phyloP scores from a whole-genome alignment of 2,113 vertebrate genomes.

The Campylorhamphus procurvoides region DNA sequence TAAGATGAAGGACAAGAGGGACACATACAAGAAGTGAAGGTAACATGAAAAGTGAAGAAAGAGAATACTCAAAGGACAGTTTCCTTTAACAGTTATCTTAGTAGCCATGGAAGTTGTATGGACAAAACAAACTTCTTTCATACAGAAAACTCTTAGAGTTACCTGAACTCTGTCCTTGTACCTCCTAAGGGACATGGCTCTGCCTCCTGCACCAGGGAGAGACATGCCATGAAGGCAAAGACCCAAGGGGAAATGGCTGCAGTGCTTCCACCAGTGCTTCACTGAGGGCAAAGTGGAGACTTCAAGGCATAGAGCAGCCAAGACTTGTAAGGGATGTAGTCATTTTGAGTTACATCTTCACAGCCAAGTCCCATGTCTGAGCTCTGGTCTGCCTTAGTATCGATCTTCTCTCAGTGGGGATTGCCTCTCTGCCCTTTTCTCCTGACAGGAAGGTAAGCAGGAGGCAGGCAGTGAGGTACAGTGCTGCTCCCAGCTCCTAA shows the following conservation, averaged over 20 bases:
- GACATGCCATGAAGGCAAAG: accelerated
- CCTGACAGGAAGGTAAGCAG: background rate
- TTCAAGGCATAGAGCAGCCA: background rate
- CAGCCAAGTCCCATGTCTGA: accelerated
- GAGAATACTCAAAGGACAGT: background rate
- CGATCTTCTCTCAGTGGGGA: background rate
- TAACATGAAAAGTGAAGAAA: background rate
- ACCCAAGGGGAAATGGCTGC: background rate
- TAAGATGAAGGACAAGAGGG: background rate
- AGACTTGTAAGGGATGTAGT: background rate
- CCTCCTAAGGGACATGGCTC: background rate
- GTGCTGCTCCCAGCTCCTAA: background rate
- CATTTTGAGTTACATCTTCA: accelerated
- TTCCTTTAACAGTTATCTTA: background rate
- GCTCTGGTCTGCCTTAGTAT: background rate
- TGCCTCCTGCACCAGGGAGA: background rate
- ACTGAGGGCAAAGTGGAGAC: background rate
- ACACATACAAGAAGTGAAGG: background rate
- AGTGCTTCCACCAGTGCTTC: background rate
- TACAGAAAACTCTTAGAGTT: background rate
- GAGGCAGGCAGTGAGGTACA: background rate
- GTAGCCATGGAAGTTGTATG: background rate
- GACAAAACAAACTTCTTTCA: background rate
- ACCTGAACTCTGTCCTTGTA: background rate
- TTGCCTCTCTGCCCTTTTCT: background rate